Percentiles rank a stretch among this genome's conserved stretches.
phyloP scores from a whole-genome alignment of 2,888 invertebrate genomes.

The Polydrusus pterygomalis region DNA sequence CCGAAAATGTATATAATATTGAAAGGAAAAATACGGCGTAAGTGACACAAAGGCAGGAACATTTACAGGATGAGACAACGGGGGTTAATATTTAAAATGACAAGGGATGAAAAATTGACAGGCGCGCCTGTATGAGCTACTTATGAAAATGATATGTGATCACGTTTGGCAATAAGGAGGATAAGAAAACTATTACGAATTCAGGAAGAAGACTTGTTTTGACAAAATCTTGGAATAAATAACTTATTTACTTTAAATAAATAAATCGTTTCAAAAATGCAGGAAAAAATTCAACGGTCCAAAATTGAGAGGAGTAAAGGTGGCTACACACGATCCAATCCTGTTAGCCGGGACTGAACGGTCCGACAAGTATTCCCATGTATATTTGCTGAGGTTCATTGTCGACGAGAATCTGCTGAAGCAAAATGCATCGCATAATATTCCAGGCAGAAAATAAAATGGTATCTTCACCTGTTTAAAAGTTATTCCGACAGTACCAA shows the following conservation, averaged over 20 bases:
- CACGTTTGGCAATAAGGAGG: constrained; percentile 53
- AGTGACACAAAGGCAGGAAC: constrained; percentile 57
- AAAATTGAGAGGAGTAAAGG: no score
- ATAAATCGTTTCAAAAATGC: background rate
- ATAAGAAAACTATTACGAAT: constrained; percentile 39
- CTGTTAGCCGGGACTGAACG: no score
- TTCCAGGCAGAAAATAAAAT: no score
- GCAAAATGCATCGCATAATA: no score
- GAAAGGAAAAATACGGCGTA: constrained; percentile 61
- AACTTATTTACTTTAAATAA: background rate
- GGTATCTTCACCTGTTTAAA: no score
- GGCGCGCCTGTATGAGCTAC: constrained; percentile 44
- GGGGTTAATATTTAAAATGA: constrained; percentile 56
- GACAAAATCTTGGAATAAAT: background rate
- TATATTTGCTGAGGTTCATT: no score
- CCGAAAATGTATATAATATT: constrained; percentile 62
- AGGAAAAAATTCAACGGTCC: background rate
- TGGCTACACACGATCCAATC: no score
- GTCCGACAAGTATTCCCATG: no score
- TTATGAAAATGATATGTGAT: constrained; percentile 56
- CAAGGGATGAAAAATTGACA: constrained; percentile 57
- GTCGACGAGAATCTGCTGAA: no score
- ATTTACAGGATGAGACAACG: constrained; percentile 55
- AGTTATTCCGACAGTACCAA: no score
- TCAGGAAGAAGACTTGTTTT: background rate